Conservation (phyloP, 2,113 vertebrate species). For the Microtus oregoni region DNA sequence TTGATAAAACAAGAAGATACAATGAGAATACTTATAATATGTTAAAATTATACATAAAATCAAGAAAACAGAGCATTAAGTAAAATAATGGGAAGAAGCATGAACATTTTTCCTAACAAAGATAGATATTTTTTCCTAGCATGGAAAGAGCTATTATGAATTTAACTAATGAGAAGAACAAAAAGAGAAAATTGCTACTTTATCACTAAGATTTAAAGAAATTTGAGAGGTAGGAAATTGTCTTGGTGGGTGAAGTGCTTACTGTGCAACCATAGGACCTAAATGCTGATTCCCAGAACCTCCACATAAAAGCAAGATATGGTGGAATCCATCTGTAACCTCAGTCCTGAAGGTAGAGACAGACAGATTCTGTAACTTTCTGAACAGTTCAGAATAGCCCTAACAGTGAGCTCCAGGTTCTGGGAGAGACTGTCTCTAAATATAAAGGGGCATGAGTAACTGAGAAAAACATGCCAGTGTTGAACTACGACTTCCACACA, state of each 20-base stretch:
- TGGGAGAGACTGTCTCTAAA: not conserved
- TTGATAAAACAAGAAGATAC: not conserved
- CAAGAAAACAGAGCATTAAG: not conserved
- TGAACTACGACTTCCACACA: not conserved
- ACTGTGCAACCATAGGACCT: not conserved
- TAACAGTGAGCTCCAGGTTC: not conserved
- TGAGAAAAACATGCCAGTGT: not conserved
- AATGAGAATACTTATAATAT: not conserved
- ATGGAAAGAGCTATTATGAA: not conserved
- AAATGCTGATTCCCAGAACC: not conserved
- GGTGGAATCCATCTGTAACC: not conserved
- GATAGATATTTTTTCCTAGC: not conserved
- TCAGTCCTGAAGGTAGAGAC: not conserved
- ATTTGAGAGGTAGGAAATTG: not conserved
- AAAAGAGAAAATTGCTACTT: too few species aligned
- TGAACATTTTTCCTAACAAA: not conserved
- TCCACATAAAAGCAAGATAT: not conserved
- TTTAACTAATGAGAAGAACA: not conserved
- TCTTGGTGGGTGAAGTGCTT: not conserved
- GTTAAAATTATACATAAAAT: not conserved
- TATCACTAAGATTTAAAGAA: not conserved
- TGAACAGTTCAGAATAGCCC: not conserved
- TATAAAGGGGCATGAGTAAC: not conserved
- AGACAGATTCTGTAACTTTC: not conserved
- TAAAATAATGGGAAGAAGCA: not conserved